A percentile compares a stretch with the other conserved stretches of the same genome.
phyloP scores from a whole-genome alignment of 2,113 vertebrate species.

The Pituophis catenifer region DNA sequence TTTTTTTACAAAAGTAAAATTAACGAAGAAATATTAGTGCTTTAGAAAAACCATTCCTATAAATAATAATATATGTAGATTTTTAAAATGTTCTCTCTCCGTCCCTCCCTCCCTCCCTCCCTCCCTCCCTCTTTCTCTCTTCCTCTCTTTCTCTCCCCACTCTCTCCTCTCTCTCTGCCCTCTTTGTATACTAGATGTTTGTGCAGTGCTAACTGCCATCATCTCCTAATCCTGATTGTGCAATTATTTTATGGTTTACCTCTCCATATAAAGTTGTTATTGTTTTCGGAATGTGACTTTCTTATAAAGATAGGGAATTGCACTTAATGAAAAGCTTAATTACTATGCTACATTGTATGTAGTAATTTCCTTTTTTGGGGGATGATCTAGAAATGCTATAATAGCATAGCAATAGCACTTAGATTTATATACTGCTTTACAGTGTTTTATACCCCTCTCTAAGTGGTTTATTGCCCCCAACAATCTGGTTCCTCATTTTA shows the following conservation, averaged over 20 bases:
- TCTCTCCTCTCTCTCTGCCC: too few relatives aligned
- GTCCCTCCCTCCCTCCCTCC: too few relatives aligned
- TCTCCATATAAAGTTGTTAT: background rate
- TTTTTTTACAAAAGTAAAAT: background rate
- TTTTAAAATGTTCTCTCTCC: too few relatives aligned
- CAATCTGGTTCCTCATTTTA: too few relatives aligned
- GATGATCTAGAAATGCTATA: background rate
- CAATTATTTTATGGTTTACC: background rate
- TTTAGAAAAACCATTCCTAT: background rate
- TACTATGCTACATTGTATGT: background rate
- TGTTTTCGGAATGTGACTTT: background rate
- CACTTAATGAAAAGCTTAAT: background rate
- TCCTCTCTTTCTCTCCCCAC: too few relatives aligned
- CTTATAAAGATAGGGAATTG: background rate
- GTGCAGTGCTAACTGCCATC: constrained; percentile 1
- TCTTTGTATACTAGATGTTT: constrained; percentile 14
- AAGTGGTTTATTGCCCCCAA: too few relatives aligned
- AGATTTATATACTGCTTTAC: too few relatives aligned
- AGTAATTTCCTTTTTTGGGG: background rate
- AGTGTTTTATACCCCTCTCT: too few relatives aligned
- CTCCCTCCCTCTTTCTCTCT: too few relatives aligned
- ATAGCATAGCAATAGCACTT: background rate
- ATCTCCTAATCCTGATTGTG: constrained; percentile 5
- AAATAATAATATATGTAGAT: background rate
- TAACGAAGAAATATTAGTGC: constrained; percentile 1